Percentiles rank a stretch among this genome's conserved stretches.
Conservation (phyloP, 1,140 invertebrate species). For the Cyrtorhinus lividipennis region DNA sequence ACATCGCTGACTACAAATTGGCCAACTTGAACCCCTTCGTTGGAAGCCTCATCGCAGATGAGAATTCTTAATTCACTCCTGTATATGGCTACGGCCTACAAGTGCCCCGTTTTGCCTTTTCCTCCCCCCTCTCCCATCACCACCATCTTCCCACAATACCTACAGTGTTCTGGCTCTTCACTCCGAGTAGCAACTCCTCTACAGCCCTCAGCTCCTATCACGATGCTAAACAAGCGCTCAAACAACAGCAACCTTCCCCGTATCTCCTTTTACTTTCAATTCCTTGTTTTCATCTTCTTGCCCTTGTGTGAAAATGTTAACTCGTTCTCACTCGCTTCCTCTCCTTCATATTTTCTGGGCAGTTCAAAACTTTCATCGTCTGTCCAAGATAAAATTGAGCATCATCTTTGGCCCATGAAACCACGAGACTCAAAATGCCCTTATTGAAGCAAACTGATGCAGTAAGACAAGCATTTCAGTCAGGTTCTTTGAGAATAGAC, state of each 20-base stretch:
- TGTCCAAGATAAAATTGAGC: too few species aligned
- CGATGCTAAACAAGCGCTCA: not conserved
- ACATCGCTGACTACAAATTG: constrained; percentile 8
- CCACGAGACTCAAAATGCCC: too few species aligned
- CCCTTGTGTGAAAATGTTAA: too few species aligned
- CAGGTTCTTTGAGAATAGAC: too few species aligned
- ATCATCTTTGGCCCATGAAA: too few species aligned
- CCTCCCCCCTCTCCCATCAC: not conserved
- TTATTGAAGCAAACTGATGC: too few species aligned
- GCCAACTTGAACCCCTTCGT: not conserved
- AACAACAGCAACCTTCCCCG: not conserved
- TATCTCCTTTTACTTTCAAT: too few species aligned
- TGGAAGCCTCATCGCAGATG: not conserved
- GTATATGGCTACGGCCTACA: not conserved
- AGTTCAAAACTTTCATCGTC: too few species aligned
- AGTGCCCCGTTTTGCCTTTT: not conserved
- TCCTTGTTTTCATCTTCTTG: not conserved
- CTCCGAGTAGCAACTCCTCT: not conserved
- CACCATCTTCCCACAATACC: not conserved
- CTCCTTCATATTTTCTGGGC: too few species aligned
- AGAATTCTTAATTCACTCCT: constrained; percentile 6
- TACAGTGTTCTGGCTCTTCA: not conserved
- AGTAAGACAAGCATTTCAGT: too few species aligned
- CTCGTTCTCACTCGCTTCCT: too few species aligned
- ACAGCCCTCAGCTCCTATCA: not conserved